Base-by-base conservation (phyloP, 2,888 invertebrate genomes). In the Heliconius cydno region DNA sequence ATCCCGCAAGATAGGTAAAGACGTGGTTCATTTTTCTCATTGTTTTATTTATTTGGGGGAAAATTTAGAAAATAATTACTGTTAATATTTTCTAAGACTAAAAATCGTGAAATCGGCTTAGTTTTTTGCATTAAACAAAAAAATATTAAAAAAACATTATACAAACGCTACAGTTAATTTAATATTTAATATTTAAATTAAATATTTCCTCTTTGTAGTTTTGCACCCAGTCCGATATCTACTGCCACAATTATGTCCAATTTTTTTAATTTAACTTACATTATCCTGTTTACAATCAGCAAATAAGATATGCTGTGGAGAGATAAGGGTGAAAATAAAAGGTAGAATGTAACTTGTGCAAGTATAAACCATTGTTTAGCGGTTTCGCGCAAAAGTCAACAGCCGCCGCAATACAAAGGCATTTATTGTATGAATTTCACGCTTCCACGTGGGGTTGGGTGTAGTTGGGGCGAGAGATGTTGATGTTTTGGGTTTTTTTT, bases 391-490 rank as follows among this genome's bases (percentile, higher is more conserved):
- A 85, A 85, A 86, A 86, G 86, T 86, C 86, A 86, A 86, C 86
- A 86, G 86, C 80, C 78, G 82, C 85, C 84, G 77, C 82, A 90
- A 93, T 93, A 94, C 94, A 94, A 94, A 92, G 92, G 92, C 95
- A 94, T 94, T 95, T 94, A 94, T 95, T 94, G 94, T 93, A 92
- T 92, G 92, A 93, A 94, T 94, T 94, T 94, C 92, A 94, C 93
- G 94, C 92, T 80, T 75, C 77, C 74, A 78, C 79, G 67, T 76
- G 82, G 82, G 82, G 67, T 80, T 25, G 73, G 67, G 52, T 80
- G 77, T 52, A 41, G n/a, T 22, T 15, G 66, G 77, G 41, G 41
- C 22, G 10, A 41, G 28, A 22, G 6, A 25, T 80, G n/a, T 82
- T 82, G 75, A 82, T 82, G 77, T 57, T 82, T 60, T 66, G 6